Evolutionary conservation across 2,888 invertebrate species (phyloP), one percentile per base, ranked within the genome.

Genomic region (Eretmocerus hayati): DNA sequence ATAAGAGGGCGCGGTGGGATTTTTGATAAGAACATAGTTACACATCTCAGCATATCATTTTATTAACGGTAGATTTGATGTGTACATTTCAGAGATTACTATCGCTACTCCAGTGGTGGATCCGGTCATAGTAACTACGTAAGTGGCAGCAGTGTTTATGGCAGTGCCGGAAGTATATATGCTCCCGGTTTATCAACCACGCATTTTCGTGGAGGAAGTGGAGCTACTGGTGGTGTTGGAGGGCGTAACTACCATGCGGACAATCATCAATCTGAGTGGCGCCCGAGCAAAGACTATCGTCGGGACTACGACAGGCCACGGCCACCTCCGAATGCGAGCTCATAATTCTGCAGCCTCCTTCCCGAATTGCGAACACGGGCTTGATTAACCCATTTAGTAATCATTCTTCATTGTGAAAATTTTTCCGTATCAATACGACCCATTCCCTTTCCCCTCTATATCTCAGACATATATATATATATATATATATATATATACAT

Each of bases 261-360:
- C 26, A 59, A 59, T 38, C 69, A 70, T 46, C 62, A 67, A 5
- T 80, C 58, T 74, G 83, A 69, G 61, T 79, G 69, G 65, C 61
- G 69, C 31, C 64, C 68, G 11, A 72, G 67, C 53, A 66, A 73
- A 50, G 74, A 74, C 47, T 74, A 73, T 50, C 63, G 81, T 49
- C 71, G 82, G 52, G 83, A 83, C 60, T 82, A 81, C 59, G 83
- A 83, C 61, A 74, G 82, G 52, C 76, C 82, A 56, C 81, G 81
- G 51, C 80, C 81, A 31, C 80, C 81, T 18, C 77, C 80, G 37
- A 69, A 66, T 40, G 62, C 69, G 40, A 71, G 69, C 44, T 70
- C 70, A 63, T 71, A 71, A 68, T 33, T 4, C 21, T 30, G 9
- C 38, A 22, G 5, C 36, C 43, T 40, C 36, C 32, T 49, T 41